Conservation (phyloP, 2,888 invertebrate genomes). For the Chaitophorus viminalis region DNA sequence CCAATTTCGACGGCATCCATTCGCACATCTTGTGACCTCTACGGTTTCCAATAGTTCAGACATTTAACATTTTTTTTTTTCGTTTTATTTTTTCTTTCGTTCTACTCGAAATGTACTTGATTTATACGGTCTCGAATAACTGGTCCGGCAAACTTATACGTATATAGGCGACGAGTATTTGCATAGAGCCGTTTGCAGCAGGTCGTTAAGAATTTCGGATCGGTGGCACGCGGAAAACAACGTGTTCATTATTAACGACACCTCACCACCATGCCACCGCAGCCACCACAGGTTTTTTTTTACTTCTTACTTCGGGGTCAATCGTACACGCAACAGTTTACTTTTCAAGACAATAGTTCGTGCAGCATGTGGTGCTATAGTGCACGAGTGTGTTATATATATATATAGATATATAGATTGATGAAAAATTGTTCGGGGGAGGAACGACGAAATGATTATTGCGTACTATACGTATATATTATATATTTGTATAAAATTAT, state of each 20-base stretch:
- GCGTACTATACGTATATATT: not conserved
- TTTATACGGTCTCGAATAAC: conserved; percentile 60
- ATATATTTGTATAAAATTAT: not conserved
- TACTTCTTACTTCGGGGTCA: not conserved
- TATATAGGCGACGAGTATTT: conserved; percentile 20
- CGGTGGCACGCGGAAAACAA: conserved; percentile 20
- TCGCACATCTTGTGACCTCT: not conserved
- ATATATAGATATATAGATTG: not conserved
- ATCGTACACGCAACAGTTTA: not conserved
- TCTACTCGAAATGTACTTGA: conserved; percentile 52
- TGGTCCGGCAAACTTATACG: conserved; percentile 36
- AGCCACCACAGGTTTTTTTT: not conserved
- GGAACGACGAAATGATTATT: not conserved
- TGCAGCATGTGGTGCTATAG: not conserved
- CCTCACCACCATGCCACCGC: not conserved
- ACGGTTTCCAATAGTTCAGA: conserved; percentile 35
- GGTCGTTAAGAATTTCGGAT: conserved; percentile 45
- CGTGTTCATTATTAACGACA: conserved; percentile 27
- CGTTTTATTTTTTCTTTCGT: conserved; percentile 1
- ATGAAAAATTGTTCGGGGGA: not conserved
- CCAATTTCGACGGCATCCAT: conserved; percentile 2
- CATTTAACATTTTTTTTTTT: conserved; percentile 10
- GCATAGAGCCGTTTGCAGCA: conserved; percentile 21
- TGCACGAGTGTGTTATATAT: not conserved
- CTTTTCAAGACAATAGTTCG: not conserved